Evolutionary conservation across 2,888 invertebrate genomes (phyloP).

Genomic region (Aromia moschata): DNA sequence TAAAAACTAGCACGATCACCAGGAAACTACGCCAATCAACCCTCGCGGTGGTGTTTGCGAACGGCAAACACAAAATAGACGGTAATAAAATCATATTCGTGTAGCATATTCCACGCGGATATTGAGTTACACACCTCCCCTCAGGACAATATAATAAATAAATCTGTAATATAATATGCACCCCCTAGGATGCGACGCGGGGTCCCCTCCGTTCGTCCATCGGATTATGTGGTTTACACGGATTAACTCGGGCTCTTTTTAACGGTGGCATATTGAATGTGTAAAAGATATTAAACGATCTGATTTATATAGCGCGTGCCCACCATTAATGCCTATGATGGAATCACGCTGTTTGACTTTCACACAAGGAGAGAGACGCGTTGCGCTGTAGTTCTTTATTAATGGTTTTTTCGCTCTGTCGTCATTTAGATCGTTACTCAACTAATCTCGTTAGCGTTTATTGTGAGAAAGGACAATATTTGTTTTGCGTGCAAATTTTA

Average conservation of each 20-base stretch:
- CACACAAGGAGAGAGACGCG: constrained; percentile 54
- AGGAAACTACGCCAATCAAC: not conserved
- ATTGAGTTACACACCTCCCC: constrained; percentile 60
- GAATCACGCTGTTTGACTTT: constrained; percentile 60
- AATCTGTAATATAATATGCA: constrained; percentile 62
- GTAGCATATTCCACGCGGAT: constrained; percentile 57
- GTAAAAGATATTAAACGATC: constrained; percentile 61
- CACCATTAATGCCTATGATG: constrained; percentile 58
- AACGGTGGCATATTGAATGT: constrained; percentile 60
- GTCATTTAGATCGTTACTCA: not conserved
- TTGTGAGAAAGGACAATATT: constrained; percentile 13
- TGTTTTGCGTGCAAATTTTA: not conserved
- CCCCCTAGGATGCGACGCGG: constrained; percentile 55
- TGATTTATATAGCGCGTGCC: constrained; percentile 59
- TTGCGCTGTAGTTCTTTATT: constrained; percentile 36
- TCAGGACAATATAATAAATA: constrained; percentile 59
- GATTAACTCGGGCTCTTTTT: constrained; percentile 61
- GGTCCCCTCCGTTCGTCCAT: constrained; percentile 48
- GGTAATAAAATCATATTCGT: constrained; percentile 56
- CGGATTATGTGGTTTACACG: constrained; percentile 62
- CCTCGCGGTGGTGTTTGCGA: constrained; percentile 11
- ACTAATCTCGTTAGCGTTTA: constrained; percentile 9
- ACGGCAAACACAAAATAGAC: constrained; percentile 38
- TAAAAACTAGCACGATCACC: too few species aligned
- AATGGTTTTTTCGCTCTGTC: constrained; percentile 30